Evolutionary conservation across 2,888 invertebrate species (phyloP), one percentile per base, ranked within the genome.

Genomic region (Azorinus chamasolen): DNA sequence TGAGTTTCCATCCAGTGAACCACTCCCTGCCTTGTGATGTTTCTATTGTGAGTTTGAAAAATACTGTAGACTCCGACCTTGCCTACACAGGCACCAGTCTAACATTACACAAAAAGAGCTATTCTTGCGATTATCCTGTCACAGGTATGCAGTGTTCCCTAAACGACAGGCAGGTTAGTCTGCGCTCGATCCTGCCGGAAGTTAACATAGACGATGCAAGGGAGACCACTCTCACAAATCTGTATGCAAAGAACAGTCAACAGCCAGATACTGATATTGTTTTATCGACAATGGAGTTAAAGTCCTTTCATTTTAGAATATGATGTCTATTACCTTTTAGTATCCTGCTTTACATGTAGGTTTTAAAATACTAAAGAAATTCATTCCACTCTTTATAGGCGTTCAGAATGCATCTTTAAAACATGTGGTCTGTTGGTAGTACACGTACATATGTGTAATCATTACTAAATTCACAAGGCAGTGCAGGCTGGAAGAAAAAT

Each of bases 171-270:
- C 24, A 41, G 1, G 41, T 63, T 10, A 58, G 79, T 46, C 64
- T 89, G 39, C 51, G 66, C 32, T 50, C 57, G 51, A 57, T 90
- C 39, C 84, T 90, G 43, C 83, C 75, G 48, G 84, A 83, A 18
- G 70, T 87, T 32, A 59, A 66, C 6, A 45, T 86, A 27, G 46
- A 70, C 22, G 64, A 73, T 61, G 45, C 86, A 75, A 84, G 84
- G 71, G 88, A 89, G 72, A 89, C 88, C 32, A 87, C 88, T 82
- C 83, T 90, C 27, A 89, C 90, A 24, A 88, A 89, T 68, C 69
- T 90, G 48, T 76, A 87, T 72, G 71, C 82, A 16, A 86, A 84
- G 68, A 64, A 77, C 50, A 75, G 57, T 18, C 27, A 86, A 51
- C 59, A 72, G 20, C 48, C 83, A 14, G 72, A 75, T 27, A 53